Conservation (phyloP, 1,140 invertebrate genomes). For the Hycleus cichorii region DNA sequence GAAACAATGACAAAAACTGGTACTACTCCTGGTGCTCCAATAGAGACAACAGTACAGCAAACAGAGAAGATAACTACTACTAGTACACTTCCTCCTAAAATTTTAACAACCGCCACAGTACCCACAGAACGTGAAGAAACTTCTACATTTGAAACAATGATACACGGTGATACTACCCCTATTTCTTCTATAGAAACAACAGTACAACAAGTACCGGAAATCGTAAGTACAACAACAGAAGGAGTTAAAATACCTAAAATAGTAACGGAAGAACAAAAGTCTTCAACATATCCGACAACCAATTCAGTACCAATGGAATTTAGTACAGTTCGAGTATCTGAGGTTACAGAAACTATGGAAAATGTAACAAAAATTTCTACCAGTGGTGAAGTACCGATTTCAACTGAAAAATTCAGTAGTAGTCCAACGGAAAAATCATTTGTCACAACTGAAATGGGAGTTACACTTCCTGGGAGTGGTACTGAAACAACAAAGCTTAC, state of each 20-base stretch:
- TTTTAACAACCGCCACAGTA: not conserved
- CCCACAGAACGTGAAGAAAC: not conserved
- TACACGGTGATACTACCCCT: not conserved
- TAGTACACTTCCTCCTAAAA: not conserved
- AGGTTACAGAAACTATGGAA: not conserved
- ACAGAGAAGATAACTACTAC: not conserved
- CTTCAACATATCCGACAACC: not conserved
- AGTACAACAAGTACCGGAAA: not conserved
- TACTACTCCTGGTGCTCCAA: not conserved
- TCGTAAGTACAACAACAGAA: not conserved
- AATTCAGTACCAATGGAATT: not conserved
- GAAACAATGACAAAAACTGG: not conserved
- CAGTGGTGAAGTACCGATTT: no score
- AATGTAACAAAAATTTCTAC: not conserved
- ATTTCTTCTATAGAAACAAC: not conserved
- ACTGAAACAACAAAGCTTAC: not conserved
- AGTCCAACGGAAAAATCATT: not conserved
- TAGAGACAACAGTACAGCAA: not conserved
- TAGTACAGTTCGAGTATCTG: not conserved
- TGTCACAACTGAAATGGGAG: not conserved
- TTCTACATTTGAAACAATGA: not conserved
- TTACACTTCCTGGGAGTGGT: not conserved
- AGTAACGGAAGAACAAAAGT: slow-evolving; percentile 1
- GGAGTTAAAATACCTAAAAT: not conserved
- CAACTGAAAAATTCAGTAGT: not conserved